These are phyloP conservation scores for Minunthozetes semirufus DNA, from an alignment of 2,888 invertebrate species.

Conservation along the genomic window DNA sequence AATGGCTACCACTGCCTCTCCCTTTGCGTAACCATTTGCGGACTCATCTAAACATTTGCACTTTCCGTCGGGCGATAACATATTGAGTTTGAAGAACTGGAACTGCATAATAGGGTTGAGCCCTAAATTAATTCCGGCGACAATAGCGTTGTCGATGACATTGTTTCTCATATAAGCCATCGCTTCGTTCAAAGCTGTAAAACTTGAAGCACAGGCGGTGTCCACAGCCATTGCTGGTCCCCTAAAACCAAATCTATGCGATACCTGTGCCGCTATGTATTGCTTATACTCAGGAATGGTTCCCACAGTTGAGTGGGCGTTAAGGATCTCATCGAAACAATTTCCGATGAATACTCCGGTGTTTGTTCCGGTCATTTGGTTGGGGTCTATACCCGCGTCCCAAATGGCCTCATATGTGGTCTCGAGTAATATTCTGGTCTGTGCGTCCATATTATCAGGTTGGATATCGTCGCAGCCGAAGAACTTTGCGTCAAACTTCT, in stretches of 20 bases:
- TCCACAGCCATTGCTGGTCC: slow-evolving; percentile 54
- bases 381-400: slow-evolving; percentile 63
- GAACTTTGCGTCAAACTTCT: slow-evolving; percentile 74
- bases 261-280: not conserved
- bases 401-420: slow-evolving; percentile 79
- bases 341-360: slow-evolving; percentile 54
- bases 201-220: slow-evolving; percentile 54
- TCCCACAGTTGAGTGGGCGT: slow-evolving; percentile 49
- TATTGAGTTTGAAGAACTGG: slow-evolving; percentile 53
- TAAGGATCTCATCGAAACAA: slow-evolving; percentile 52
- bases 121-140: slow-evolving; percentile 52
- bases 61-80: slow-evolving; percentile 52
- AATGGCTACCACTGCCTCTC: slow-evolving; percentile 65
- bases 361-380: slow-evolving; percentile 50
- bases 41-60: slow-evolving; percentile 46
- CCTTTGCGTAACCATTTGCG: slow-evolving; percentile 75
- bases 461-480: slow-evolving; percentile 84
- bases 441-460: slow-evolving; percentile 83
- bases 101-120: slow-evolving; percentile 52
- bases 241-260: slow-evolving; percentile 15
- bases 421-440: slow-evolving; percentile 78
- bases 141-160: slow-evolving; percentile 55
- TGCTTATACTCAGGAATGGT: not conserved
- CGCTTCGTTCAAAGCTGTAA: slow-evolving; percentile 50
- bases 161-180: slow-evolving; percentile 54